A percentile compares a stretch with the other conserved stretches of the same genome.
Conservation (phyloP, 2,113 vertebrate genomes). For the Hippotragus niger region DNA sequence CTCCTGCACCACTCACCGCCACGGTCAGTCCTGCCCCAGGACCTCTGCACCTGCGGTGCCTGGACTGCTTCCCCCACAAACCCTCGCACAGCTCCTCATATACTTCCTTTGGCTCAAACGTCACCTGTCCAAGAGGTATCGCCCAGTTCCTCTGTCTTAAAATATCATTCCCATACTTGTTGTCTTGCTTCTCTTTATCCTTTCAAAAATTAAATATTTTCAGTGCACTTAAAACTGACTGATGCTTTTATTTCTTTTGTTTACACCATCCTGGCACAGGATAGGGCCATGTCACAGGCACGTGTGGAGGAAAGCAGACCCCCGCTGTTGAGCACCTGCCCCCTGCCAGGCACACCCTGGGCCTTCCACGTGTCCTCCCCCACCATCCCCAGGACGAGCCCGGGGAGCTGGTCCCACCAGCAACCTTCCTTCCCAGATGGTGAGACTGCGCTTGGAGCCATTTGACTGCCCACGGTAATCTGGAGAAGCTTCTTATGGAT, state of each 20-base stretch:
- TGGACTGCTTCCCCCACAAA: background rate
- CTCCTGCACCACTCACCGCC: accelerated
- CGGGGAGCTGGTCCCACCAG: accelerated
- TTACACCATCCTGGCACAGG: background rate
- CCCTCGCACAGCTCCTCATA: background rate
- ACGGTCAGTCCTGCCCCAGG: background rate
- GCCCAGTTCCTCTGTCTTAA: background rate
- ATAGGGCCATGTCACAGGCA: accelerated
- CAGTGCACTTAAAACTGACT: background rate
- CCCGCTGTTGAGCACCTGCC: accelerated
- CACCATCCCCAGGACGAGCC: background rate
- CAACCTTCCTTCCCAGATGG: background rate
- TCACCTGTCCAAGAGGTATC: background rate
- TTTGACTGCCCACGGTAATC: accelerated
- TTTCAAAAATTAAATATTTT: background rate
- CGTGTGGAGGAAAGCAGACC: background rate
- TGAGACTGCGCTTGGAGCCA: background rate
- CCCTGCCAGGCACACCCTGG: accelerated
- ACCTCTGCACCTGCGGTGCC: background rate
- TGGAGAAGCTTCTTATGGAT: accelerated
- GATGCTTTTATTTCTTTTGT: background rate
- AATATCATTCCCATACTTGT: background rate
- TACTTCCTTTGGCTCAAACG: background rate
- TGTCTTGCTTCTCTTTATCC: background rate
- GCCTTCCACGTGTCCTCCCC: accelerated